A percentile compares a stretch with the other conserved stretches of the same genome.
These are phyloP conservation scores for Synergus umbraculus DNA, from an alignment of 2,888 invertebrate species.

Conservation along the genomic window DNA sequence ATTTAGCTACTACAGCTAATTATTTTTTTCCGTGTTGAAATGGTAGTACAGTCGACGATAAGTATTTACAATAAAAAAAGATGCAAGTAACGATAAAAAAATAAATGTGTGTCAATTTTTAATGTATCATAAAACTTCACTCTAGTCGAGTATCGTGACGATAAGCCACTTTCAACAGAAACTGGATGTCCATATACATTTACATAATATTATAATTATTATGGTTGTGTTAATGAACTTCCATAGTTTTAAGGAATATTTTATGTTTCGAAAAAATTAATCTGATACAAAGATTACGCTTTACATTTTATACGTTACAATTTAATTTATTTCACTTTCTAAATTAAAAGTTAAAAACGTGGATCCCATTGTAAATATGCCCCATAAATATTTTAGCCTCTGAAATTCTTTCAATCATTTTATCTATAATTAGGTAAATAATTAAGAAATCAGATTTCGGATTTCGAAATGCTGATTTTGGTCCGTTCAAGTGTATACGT, in stretches of 20 bases:
- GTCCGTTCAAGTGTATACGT: constrained; percentile 36
- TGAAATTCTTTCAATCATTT: neutral
- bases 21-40: neutral
- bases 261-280: neutral
- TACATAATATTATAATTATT: constrained; percentile 17
- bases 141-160: constrained; percentile 59
- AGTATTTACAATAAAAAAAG: constrained; percentile 47
- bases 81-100: constrained; percentile 49
- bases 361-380: neutral
- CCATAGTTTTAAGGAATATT: neutral
- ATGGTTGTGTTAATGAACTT: neutral
- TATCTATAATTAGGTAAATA: neutral
- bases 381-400: neutral
- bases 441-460: neutral
- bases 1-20: too few species aligned
- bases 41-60: constrained; percentile 51
- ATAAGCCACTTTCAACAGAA: constrained; percentile 52
- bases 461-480: constrained; percentile 9
- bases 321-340: neutral
- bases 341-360: neutral
- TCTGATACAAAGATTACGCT: neutral
- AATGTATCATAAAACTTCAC: constrained; percentile 70
- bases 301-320: neutral
- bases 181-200: constrained; percentile 52
- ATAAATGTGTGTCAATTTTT: constrained; percentile 75